These are phyloP conservation scores for Tangara arthus DNA, from an alignment of 2,797 vertebrate genomes.

Conservation along the genomic window DNA sequence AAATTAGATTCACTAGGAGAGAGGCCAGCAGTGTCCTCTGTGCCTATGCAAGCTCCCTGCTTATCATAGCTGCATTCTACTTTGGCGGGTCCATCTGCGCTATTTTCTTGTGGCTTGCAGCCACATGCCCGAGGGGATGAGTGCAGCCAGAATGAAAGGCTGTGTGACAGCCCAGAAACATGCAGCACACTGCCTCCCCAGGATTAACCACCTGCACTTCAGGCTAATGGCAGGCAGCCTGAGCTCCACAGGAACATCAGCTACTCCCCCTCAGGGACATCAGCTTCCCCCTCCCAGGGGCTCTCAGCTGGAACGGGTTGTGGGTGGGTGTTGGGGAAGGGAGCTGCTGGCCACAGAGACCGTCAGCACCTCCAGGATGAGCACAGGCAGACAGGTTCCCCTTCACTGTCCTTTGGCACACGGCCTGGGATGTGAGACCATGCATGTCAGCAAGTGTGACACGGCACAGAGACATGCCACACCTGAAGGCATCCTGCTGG, in stretches of 20 bases:
- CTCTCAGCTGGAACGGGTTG: background rate
- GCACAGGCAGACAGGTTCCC: accelerated
- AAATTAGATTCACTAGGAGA: background rate
- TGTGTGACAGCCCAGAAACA: background rate
- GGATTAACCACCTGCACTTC: background rate
- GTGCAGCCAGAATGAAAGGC: background rate
- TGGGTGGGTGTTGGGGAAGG: background rate
- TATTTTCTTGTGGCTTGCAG: background rate
- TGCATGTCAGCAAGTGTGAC: background rate
- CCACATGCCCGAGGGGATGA: background rate
- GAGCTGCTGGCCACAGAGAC: background rate
- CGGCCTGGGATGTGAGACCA: accelerated
- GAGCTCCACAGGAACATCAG: background rate
- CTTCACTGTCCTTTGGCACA: background rate
- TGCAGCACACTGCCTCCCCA: background rate
- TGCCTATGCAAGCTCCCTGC: background rate
- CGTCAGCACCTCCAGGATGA: accelerated
- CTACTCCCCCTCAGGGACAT: background rate
- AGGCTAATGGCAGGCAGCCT: accelerated
- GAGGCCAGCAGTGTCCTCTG: accelerated
- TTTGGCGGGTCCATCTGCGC: background rate
- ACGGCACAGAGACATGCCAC: background rate
- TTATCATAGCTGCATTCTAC: background rate
- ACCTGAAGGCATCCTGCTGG: background rate
- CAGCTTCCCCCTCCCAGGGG: background rate